Percentiles rank a stretch among this genome's conserved stretches.
phyloP scores from a whole-genome alignment of 1,140 invertebrate genomes.

The Diorhabda sublineata region DNA sequence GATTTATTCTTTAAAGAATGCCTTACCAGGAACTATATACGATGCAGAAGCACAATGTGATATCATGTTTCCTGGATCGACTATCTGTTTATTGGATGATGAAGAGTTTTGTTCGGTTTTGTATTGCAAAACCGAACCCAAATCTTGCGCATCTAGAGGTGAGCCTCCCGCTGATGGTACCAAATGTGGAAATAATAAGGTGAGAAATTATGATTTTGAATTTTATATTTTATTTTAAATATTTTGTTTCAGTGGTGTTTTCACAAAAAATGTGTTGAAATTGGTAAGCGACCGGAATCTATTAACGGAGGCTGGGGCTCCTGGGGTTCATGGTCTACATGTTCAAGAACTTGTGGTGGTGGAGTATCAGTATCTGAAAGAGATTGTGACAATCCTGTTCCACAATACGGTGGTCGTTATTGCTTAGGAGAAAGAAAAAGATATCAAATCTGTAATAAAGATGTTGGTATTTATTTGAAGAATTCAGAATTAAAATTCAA shows the following conservation, averaged over 20 bases:
- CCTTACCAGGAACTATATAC: conserved; percentile 66
- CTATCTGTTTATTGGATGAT: conserved; percentile 46
- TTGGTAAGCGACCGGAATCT: conserved; percentile 57
- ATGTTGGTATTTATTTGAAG: conserved; percentile 43
- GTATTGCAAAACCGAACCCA: conserved; percentile 52
- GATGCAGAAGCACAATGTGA: conserved; percentile 64
- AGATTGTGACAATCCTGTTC: conserved; percentile 54
- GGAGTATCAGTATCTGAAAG: conserved; percentile 53
- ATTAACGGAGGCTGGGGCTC: conserved; percentile 65
- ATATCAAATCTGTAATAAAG: conserved; percentile 58
- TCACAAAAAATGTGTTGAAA: conserved; percentile 58
- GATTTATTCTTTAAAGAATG: conserved; percentile 50
- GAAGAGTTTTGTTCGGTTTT: conserved; percentile 53
- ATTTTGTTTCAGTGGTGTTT: conserved; percentile 59
- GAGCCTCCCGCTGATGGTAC: conserved; percentile 65
- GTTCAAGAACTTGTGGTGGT: conserved; percentile 61
- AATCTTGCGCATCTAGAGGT: conserved; percentile 53
- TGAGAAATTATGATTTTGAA: conserved; percentile 23
- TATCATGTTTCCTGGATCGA: conserved; percentile 45
- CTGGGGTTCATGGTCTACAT: conserved; percentile 55
- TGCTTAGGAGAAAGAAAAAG: conserved; percentile 53
- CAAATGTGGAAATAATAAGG: conserved; percentile 58
- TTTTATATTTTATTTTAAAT: background rate
- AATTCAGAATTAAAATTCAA: too few relatives aligned
- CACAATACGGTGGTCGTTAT: conserved; percentile 59